phyloP scores from a whole-genome alignment of 2,113 vertebrate genomes.

The Silurus glanis region DNA sequence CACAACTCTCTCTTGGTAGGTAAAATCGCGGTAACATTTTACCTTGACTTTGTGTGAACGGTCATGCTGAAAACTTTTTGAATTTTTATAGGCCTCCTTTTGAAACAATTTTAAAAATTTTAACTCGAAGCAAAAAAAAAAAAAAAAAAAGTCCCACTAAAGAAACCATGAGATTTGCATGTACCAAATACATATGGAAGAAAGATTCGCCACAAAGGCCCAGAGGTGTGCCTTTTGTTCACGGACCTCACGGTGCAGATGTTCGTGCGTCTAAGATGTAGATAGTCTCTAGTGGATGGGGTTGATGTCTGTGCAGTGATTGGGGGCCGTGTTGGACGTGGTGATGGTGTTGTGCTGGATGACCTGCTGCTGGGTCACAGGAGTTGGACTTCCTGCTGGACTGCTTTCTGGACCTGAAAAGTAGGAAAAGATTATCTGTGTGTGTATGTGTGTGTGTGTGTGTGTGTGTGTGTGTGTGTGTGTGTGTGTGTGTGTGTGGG shows the following conservation, averaged over 20 bases:
- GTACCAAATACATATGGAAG: slow-evolving; percentile 29
- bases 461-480: not conserved
- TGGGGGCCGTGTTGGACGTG: slow-evolving; percentile 90
- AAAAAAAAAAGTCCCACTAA: not conserved
- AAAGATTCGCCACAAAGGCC: slow-evolving; percentile 40
- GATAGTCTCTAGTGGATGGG: slow-evolving; percentile 87
- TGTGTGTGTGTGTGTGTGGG: not conserved
- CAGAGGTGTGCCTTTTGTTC: slow-evolving; percentile 41
- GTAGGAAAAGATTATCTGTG: slow-evolving; percentile 8
- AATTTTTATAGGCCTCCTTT: slow-evolving; percentile 82
- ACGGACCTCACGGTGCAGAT: slow-evolving; percentile 35
- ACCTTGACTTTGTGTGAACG: slow-evolving; percentile 21
- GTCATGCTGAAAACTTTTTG: slow-evolving; percentile 57
- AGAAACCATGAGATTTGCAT: slow-evolving; percentile 35
- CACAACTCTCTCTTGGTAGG: not conserved
- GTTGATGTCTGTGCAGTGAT: slow-evolving; percentile 97
- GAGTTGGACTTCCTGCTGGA: slow-evolving; percentile 86
- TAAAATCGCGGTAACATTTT: not conserved
- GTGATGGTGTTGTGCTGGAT: slow-evolving; percentile 99
- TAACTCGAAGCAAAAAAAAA: slow-evolving; percentile 22
- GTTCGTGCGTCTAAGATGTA: slow-evolving; percentile 29
- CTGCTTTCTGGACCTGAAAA: slow-evolving; percentile 93
- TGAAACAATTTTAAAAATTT: slow-evolving; percentile 75
- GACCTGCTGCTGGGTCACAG: slow-evolving; percentile 93
- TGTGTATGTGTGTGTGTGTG: not conserved